A percentile compares a stretch with the other conserved stretches of the same genome.
These are phyloP conservation scores for Cryptocephalus moraei DNA, from an alignment of 2,888 invertebrate species.

Conservation along the genomic window DNA sequence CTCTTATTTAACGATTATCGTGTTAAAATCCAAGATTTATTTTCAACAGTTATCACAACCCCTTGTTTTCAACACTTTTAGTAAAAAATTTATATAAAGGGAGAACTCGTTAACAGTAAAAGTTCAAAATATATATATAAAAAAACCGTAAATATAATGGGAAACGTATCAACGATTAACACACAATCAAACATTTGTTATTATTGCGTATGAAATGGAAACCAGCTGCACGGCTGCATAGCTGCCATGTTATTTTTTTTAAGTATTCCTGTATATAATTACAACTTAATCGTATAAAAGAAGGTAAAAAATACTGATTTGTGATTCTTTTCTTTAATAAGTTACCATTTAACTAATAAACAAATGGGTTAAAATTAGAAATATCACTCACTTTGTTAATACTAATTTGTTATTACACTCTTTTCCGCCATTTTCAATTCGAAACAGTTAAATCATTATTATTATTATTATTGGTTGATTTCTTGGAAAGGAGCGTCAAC, in stretches of 20 bases:
- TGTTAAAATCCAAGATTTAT: slow-evolving; percentile 10
- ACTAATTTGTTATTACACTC: slow-evolving; percentile 26
- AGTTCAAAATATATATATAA: slow-evolving; percentile 4
- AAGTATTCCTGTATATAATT: slow-evolving; percentile 15
- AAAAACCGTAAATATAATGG: slow-evolving; percentile 4
- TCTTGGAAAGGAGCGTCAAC: too few species aligned
- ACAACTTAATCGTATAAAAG: slow-evolving; percentile 16
- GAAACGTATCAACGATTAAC: slow-evolving; percentile 1
- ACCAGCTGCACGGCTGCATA: slow-evolving; percentile 13
- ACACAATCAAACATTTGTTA: background rate
- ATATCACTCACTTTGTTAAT: slow-evolving; percentile 38
- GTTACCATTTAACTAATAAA: slow-evolving; percentile 20
- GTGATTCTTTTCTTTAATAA: slow-evolving; percentile 13
- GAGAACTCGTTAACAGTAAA: slow-evolving; percentile 7
- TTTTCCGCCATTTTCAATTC: background rate
- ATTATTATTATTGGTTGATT: background rate
- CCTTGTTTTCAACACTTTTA: slow-evolving; percentile 13
- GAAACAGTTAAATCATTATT: background rate
- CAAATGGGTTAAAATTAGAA: slow-evolving; percentile 22
- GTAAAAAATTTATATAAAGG: slow-evolving; percentile 5
- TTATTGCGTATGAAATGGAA: slow-evolving; percentile 8
- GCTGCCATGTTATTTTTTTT: slow-evolving; percentile 19
- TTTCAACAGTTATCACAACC: slow-evolving; percentile 22
- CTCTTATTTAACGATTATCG: slow-evolving; percentile 9
- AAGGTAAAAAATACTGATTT: slow-evolving; percentile 40